phyloP scores from a whole-genome alignment of 2,797 vertebrate species.

The Corythornis leucogaster region DNA sequence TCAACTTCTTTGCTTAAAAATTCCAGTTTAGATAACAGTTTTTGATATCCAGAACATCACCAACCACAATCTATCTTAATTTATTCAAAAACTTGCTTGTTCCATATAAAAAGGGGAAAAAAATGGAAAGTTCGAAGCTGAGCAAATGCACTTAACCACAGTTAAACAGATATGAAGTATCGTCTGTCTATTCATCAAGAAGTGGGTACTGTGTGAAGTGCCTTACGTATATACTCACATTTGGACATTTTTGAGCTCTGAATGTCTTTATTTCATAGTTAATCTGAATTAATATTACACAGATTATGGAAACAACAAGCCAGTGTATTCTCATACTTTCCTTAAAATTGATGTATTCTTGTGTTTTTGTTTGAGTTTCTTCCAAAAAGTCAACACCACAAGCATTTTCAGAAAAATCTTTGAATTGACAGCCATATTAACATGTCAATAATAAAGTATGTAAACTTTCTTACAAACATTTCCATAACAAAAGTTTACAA shows the following conservation, averaged over 20 bases:
- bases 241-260: neutral
- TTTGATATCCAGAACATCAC: slow-evolving; percentile 9
- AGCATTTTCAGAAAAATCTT: slow-evolving; percentile 69
- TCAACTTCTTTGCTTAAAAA: slow-evolving; percentile 12
- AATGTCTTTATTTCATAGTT: neutral
- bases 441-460: slow-evolving; percentile 69
- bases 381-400: slow-evolving; percentile 56
- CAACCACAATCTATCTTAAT: slow-evolving; percentile 33
- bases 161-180: slow-evolving; percentile 49
- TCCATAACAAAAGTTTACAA: slow-evolving; percentile 72
- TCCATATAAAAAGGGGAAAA: slow-evolving; percentile 38
- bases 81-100: slow-evolving; percentile 15
- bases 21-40: slow-evolving; percentile 61
- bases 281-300: neutral
- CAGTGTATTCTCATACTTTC: slow-evolving; percentile 53
- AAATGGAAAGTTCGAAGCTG: slow-evolving; percentile 17
- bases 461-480: slow-evolving; percentile 71
- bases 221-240: neutral
- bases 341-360: slow-evolving; percentile 22
- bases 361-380: slow-evolving; percentile 26
- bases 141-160: slow-evolving; percentile 48
- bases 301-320: neutral
- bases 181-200: neutral
- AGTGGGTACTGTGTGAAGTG: neutral
- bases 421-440: slow-evolving; percentile 64